Base-by-base conservation (phyloP, 2,888 invertebrate genomes). In the Leptopterna dolabrata region DNA sequence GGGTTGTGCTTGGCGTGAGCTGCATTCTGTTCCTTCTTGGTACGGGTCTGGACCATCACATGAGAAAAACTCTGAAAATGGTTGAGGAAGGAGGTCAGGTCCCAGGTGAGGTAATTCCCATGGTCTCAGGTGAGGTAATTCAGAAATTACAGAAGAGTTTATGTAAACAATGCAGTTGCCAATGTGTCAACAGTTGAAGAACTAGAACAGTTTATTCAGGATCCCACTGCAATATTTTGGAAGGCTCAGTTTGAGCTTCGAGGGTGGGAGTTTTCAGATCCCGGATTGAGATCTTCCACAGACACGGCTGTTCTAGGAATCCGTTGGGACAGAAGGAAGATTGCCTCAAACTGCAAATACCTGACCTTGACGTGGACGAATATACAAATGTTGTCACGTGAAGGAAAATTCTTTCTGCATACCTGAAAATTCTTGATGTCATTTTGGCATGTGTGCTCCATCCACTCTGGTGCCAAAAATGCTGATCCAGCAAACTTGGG, bases 401-500 rank as follows among this genome's bases (percentile, higher is more conserved):
- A 14, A 71, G 84, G 29, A 43, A 4, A 13, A 24, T 84, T 41
- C 71, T 41, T 2, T 84, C 84, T 13, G 73, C 71, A 7, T 70
- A 3, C 14, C 84, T 71, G 29, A 30, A 41, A 36, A n/a, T 84
- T 7, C 71, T 84, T 84, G 84, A 84, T 43, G 71, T 71, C 16
- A 82, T 90, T 13, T 90, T 13, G 90, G 90, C 0, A 89, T 90
- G 51, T 81, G 87, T 27, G 88, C 88, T 41, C 89, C 90, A 19
- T 87, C 88, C 6, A 86, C 87, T 2, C 45, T 90, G 16, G 27
- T 71, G 3, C 90, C 90, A 11, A 90, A 90, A 80, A 47, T 90
- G 71, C 90, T 86, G 24, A 27, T 78, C 24, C 78, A 78, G 45
- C 1, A 78, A 11, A 43, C 19, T 6, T 43, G 43, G 78, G 19